These are phyloP conservation scores for Ochropleura leucogaster DNA, from an alignment of 2,888 invertebrate genomes.

Conservation along the genomic window DNA sequence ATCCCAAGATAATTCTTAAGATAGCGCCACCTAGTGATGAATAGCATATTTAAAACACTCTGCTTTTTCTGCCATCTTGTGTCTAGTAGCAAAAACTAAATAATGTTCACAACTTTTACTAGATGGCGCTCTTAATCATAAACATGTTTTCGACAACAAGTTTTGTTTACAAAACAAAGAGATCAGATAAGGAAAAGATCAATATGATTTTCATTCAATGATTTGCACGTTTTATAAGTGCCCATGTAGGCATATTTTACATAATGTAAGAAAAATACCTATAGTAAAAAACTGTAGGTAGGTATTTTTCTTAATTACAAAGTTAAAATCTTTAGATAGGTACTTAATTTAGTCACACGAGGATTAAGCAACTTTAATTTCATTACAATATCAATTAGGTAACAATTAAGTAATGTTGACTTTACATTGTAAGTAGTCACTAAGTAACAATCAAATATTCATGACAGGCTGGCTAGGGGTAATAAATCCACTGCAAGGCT, in stretches of 20 bases:
- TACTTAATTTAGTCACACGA: too few species aligned
- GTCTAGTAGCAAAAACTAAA: background rate
- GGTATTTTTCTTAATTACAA: too few species aligned
- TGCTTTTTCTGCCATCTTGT: slow-evolving; percentile 9
- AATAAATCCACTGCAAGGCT: background rate
- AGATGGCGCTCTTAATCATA: slow-evolving; percentile 26
- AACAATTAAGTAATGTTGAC: background rate
- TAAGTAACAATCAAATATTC: too few species aligned
- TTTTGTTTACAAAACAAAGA: slow-evolving; percentile 12
- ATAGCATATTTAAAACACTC: background rate
- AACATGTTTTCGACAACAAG: background rate
- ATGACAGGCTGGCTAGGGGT: background rate
- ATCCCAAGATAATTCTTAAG: too few species aligned
- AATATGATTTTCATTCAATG: background rate
- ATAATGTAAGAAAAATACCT: too few species aligned
- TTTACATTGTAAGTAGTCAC: background rate
- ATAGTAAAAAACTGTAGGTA: too few species aligned
- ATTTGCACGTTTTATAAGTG: too few species aligned
- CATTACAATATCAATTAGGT: background rate
- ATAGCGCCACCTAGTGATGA: slow-evolving; percentile 24
- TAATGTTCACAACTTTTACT: background rate
- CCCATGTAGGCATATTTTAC: too few species aligned
- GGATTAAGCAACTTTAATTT: background rate
- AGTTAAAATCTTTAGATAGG: background rate
- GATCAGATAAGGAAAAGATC: background rate